Evolutionary conservation across 1,140 invertebrate species (phyloP).

Genomic region (Ladona fulva): DNA sequence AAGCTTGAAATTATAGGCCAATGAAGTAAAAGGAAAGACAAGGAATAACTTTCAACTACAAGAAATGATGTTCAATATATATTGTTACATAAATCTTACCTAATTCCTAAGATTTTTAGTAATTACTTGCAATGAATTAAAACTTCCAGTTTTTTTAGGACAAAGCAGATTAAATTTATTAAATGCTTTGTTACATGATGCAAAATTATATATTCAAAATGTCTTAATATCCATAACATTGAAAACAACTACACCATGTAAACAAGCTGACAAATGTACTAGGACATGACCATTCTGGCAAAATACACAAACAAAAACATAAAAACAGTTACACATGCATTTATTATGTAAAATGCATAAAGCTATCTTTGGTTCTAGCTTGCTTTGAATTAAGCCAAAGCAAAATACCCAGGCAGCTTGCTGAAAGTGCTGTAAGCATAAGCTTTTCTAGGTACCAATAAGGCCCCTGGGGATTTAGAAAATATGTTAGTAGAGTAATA

Average conservation of each 20-base stretch:
- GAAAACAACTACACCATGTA: constrained; percentile 6
- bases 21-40: neutral
- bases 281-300: neutral
- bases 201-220: neutral
- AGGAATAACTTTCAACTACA: neutral
- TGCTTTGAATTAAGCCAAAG: constrained; percentile 9
- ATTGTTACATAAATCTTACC: neutral
- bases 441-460: constrained; percentile 9
- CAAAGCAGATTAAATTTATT: constrained; percentile 10
- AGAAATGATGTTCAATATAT: neutral
- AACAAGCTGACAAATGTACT: constrained; percentile 3
- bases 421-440: constrained; percentile 9
- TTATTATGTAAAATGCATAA: constrained; percentile 11
- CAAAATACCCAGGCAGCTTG: constrained; percentile 7
- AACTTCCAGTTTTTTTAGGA: neutral
- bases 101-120: neutral
- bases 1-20: neutral
- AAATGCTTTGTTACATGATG: neutral
- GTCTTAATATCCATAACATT: neutral
- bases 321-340: constrained; percentile 7
- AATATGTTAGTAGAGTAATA: neutral
- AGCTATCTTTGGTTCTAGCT: constrained; percentile 8
- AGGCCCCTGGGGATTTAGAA: constrained; percentile 2
- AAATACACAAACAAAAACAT: constrained; percentile 8
- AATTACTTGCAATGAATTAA: neutral